Evolutionary conservation across 2,888 invertebrate genomes (phyloP), one percentile per base, ranked within the genome.

Genomic region (Coelinius sp.): DNA sequence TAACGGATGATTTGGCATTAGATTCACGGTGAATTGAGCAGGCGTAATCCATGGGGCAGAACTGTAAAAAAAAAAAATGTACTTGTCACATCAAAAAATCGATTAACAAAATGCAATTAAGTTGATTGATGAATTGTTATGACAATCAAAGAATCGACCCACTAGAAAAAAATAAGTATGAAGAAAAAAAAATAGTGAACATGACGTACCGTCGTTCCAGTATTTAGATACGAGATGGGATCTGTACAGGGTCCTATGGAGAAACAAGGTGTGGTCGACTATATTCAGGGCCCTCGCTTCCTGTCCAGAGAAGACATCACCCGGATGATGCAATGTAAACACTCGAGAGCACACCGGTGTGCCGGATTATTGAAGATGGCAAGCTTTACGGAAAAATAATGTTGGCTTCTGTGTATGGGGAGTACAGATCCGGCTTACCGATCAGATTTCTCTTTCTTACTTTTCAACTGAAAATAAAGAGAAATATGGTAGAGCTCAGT

Each of bases 331-430:
- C 35, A 59, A 59, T 59, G 35, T 35, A 59, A 59, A 59, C 20
- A 56, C 56, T 56, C 14, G 25, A 35, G 7, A 35, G 20, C 49
- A 53, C 53, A 56, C 25, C 27, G 14, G 7, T 17, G 35, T 31
- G 14, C 12, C n/a, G 25, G 53, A 12, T 59, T 35, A 35, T 59
- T 7, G 44, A 49, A 62, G 25, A 68, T 68, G 56, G 31, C 25
- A 68, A 68, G 68, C 68, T 62, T 68, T 68, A 24, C 59, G 53
- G 31, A 22, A 62, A 62, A 68, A 68, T 68, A 59, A 35, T 59
- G 35, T 59, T 44, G 44, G 59, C 27, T 59, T 35, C 59, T 59
- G 59, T 59, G 20, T 31, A 31, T 35, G 20, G 20, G 35, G 25
- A 27, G n/a, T n/a, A 59, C 7, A 20, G 35, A 25, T 59, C 31